These are phyloP conservation scores for Solea senegalensis DNA, from an alignment of 2,113 vertebrate genomes.

Conservation along the genomic window DNA sequence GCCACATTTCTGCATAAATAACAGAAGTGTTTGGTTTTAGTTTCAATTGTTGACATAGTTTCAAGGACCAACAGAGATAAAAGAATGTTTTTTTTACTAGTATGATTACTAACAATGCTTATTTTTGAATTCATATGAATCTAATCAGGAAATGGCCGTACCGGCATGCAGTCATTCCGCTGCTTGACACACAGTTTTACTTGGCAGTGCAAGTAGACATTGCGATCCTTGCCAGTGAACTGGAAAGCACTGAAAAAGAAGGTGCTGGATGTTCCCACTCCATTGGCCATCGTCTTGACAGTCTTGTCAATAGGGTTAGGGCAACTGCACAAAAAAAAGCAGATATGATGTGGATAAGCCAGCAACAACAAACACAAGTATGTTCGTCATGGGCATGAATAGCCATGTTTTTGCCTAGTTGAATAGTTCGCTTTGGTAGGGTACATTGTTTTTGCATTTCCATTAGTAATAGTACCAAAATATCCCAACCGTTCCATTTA, in stretches of 20 bases:
- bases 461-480: too few species aligned
- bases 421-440: too few species aligned
- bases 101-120: not conserved
- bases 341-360: not conserved
- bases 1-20: not conserved
- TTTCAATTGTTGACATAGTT: not conserved
- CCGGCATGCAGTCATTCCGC: conserved; percentile 12
- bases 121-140: not conserved
- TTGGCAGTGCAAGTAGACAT: conserved; percentile 39
- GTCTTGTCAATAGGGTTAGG: conserved; percentile 5
- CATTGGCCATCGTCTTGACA: conserved; percentile 26
- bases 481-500: too few species aligned
- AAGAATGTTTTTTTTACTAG: not conserved
- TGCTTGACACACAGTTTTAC: conserved; percentile 25
- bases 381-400: not conserved
- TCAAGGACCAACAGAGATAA: not conserved
- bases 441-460: too few species aligned
- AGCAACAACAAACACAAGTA: not conserved
- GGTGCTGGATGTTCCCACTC: conserved; percentile 21
- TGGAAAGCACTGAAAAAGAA: conserved; percentile 50
- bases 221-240: not conserved
- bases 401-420: too few species aligned
- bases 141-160: not conserved
- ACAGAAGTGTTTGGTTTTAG: conserved; percentile 4
- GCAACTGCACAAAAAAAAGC: conserved; percentile 23